These are phyloP conservation scores for Diuraphis noxia DNA, from an alignment of 1,140 invertebrate species.

Conservation along the genomic window DNA sequence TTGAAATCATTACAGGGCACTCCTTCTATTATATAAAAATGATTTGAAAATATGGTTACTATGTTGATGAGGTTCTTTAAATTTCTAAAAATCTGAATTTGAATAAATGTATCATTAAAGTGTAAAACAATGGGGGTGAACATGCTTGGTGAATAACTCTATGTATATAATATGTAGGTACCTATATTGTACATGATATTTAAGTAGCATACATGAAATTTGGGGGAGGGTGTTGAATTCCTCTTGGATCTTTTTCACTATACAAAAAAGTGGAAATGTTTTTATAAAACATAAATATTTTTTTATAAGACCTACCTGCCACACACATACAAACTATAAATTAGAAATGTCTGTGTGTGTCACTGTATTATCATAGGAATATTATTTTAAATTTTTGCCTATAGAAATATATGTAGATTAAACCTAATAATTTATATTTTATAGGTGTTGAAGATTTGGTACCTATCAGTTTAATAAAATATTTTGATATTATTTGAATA, in stretches of 20 bases:
- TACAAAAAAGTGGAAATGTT: not conserved
- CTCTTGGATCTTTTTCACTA: not conserved
- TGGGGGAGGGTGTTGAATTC: not conserved
- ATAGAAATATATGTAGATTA: not conserved
- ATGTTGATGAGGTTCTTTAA: too few relatives aligned
- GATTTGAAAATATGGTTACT: not conserved
- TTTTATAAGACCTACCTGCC: not conserved
- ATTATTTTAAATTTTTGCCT: not conserved
- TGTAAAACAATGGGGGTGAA: not conserved
- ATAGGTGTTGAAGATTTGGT: not conserved
- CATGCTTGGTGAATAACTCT: not conserved
- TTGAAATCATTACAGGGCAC: not conserved
- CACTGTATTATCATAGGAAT: not conserved
- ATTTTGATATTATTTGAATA: not conserved
- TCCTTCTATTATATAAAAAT: not conserved
- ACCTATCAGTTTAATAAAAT: not conserved
- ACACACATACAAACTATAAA: too few relatives aligned
- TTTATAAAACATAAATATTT: not conserved
- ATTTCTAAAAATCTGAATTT: not conserved
- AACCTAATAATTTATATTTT: too few relatives aligned
- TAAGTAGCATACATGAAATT: not conserved
- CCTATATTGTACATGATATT: not conserved
- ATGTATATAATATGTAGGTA: not conserved
- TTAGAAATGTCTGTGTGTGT: not conserved
- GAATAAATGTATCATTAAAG: not conserved